Base-by-base conservation (phyloP, 2,888 invertebrate species). In the Diarsia brunnea region DNA sequence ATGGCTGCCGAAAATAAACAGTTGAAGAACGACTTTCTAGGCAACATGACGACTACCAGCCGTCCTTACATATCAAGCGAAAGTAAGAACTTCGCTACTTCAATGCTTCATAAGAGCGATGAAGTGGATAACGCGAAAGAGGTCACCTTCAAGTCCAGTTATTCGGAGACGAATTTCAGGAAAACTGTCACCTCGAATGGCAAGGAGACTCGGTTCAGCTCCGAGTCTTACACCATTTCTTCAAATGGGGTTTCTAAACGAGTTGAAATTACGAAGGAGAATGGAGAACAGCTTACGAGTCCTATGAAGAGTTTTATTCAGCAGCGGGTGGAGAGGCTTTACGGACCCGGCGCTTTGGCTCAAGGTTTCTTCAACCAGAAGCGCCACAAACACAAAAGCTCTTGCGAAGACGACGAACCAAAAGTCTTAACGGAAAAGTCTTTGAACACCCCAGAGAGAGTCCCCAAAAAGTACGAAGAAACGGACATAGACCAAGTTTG, bases 261-360 rank as follows among this genome's bases (percentile, higher is more conserved):
- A 21, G 95, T 96, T 0, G 96, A 96, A 83, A 96, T 96, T 1
- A 96, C 96, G 0, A 96, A 96, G 61, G 96, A 96, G 60, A 96
- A 96, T 89, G 96, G 96, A 0, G 96, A 96, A 74, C 90, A 94
- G 74, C 87, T 96, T 0, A 93, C 96, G 1, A 95, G 96, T 87
- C 97, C 97, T 27, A 97, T 97, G 90, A 97, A 97, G 91, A 98
- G 98, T 67, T 98, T 99, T 90, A 98, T 99, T 63, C 98, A 99
- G 91, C 98, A 99, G 90, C 97, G 98, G 64, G 98, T 99, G 1
- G 99, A 99, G 90, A 97, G 99, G 70, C 95, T 99, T 4, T 99
- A 99, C 91, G 99, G 99, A 0, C 98, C 98, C 0, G 98, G 98
- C 8, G 98, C 98, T 2, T 92, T 98, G 51, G 98, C 98, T 2